These are phyloP conservation scores for Parasteatoda lunata DNA, from an alignment of 2,888 invertebrate species.

Conservation along the genomic window DNA sequence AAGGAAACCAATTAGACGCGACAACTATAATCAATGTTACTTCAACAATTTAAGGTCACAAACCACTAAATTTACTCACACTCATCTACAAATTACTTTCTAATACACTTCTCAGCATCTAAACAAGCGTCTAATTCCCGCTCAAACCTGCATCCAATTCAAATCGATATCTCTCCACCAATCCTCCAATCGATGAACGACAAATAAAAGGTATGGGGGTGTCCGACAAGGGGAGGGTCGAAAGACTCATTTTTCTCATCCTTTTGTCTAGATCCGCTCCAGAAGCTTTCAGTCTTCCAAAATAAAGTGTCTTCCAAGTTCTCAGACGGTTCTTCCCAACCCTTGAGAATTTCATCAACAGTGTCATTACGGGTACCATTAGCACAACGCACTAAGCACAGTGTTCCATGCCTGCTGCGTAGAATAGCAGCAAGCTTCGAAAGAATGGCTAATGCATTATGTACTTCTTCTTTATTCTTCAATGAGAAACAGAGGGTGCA, in stretches of 20 bases:
- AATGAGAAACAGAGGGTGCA: not conserved
- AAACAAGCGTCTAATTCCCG: no score
- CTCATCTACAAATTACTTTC: no score
- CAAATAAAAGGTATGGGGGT: not conserved
- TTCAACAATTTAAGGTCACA: no score
- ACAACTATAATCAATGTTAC: no score
- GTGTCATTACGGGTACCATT: constrained; percentile 13
- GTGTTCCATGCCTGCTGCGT: not conserved
- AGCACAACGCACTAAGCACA: not conserved
- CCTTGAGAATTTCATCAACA: constrained; percentile 19
- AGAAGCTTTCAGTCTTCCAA: not conserved
- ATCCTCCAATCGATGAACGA: not conserved
- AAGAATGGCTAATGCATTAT: constrained; percentile 14
- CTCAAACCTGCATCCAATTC: not conserved
- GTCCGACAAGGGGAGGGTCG: not conserved
- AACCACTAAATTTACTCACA: no score
- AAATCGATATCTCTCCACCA: not conserved
- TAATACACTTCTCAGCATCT: no score
- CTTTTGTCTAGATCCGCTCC: not conserved
- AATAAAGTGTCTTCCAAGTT: not conserved
- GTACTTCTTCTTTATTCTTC: constrained; percentile 12
- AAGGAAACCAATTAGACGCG: no score
- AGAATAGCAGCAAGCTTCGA: not conserved
- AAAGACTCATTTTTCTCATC: not conserved
- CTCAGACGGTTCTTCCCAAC: not conserved